A percentile compares a stretch with the other conserved stretches of the same genome.
Evolutionary conservation across 2,113 vertebrate species (phyloP).

Genomic region (Plotosus lineatus): DNA sequence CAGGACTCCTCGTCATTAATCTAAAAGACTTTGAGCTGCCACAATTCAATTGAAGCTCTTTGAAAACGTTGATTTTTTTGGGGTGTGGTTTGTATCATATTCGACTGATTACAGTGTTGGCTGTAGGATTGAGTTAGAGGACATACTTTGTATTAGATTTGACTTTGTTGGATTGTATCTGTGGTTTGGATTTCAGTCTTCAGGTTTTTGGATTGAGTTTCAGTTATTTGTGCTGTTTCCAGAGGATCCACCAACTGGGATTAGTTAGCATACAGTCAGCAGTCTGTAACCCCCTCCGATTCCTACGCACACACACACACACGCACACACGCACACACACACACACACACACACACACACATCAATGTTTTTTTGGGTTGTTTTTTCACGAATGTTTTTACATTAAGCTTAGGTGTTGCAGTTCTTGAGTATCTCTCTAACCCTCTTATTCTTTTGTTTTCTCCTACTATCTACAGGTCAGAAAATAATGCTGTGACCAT

Average conservation of each 20-base stretch:
- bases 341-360: background rate
- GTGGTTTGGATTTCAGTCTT: background rate
- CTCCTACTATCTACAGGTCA: slow-evolving; percentile 38
- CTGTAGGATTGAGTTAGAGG: background rate
- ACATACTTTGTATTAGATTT: background rate
- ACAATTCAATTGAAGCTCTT: background rate
- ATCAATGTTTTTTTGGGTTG: background rate
- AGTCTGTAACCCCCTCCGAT: background rate
- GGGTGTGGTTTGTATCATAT: background rate
- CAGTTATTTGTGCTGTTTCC: slow-evolving; percentile 8
- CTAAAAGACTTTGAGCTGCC: background rate
- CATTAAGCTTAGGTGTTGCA: background rate
- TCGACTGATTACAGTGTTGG: slow-evolving; percentile 1
- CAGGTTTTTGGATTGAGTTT: slow-evolving; percentile 18
- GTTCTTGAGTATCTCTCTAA: background rate
- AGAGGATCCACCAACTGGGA: slow-evolving; percentile 12
- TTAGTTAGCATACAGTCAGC: background rate
- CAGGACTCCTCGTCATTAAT: background rate
- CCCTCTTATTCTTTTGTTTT: background rate
- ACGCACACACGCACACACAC: background rate
- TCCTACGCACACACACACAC: background rate
- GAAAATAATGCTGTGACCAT: slow-evolving; percentile 38
- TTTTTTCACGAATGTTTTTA: background rate
- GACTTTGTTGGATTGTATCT: background rate
- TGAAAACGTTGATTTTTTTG: slow-evolving; percentile 8